A percentile compares a stretch with the other conserved stretches of the same genome.
phyloP scores from a whole-genome alignment of 2,888 invertebrate species.

The Aplocera efformata region DNA sequence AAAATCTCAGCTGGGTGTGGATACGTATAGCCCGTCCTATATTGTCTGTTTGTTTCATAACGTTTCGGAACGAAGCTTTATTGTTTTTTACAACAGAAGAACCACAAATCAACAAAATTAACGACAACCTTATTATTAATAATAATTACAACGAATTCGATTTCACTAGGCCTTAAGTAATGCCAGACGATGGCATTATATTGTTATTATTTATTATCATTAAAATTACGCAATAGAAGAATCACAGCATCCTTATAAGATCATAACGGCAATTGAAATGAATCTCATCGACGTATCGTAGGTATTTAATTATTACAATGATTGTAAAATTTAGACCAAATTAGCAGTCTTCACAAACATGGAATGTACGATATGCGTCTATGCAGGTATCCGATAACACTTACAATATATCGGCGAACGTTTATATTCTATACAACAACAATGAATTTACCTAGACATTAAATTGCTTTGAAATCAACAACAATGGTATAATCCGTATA shows the following conservation, averaged over 20 bases:
- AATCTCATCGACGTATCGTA: conserved; percentile 77
- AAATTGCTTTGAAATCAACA: conserved; percentile 60
- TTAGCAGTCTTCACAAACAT: conserved; percentile 80
- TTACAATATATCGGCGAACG: conserved; percentile 72
- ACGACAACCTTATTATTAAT: conserved; percentile 61
- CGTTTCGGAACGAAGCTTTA: conserved; percentile 62
- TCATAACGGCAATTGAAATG: conserved; percentile 76
- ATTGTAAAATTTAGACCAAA: conserved; percentile 81
- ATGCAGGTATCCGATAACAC: conserved; percentile 78
- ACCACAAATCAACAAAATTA: conserved; percentile 72
- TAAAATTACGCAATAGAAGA: conserved; percentile 79
- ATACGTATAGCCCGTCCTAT: conserved; percentile 67
- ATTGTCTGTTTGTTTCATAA: conserved; percentile 70
- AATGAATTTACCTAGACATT: conserved; percentile 62
- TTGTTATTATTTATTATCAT: conserved; percentile 57
- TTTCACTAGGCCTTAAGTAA: conserved; percentile 76
- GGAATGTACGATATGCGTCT: conserved; percentile 81
- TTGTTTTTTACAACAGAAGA: conserved; percentile 67
- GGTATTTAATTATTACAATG: conserved; percentile 70
- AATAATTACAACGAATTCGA: conserved; percentile 76
- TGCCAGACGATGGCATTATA: conserved; percentile 71
- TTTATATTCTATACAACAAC: conserved; percentile 74
- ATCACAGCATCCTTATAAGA: conserved; percentile 79
- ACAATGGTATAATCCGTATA: conserved; percentile 44
- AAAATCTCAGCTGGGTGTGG: conserved; percentile 64